These are phyloP conservation scores for Cyprichromis sp. DNA, from an alignment of 2,113 vertebrate species.

Conservation along the genomic window DNA sequence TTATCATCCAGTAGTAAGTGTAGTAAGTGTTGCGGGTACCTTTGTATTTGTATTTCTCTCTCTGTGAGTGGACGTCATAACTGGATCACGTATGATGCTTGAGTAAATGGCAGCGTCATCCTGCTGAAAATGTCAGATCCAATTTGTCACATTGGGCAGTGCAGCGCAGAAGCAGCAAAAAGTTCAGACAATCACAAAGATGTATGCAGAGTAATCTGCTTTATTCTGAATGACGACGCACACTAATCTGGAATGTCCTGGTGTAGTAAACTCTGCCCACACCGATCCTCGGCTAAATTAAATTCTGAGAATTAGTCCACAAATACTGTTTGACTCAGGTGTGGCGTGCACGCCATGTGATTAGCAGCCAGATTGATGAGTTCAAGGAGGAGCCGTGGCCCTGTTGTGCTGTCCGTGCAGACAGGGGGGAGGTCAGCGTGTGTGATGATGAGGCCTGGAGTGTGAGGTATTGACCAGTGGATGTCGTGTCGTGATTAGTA, in stretches of 20 bases:
- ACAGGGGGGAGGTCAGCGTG: slow-evolving; percentile 5
- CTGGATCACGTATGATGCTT: neutral
- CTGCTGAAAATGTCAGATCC: neutral
- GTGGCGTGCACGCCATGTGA: neutral
- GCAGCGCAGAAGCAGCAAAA: neutral
- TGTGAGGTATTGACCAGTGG: slow-evolving; percentile 59
- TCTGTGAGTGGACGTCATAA: neutral
- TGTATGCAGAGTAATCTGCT: neutral
- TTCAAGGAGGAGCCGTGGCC: slow-evolving; percentile 6
- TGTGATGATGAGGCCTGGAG: slow-evolving; percentile 46
- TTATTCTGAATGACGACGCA: neutral
- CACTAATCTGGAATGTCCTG: neutral
- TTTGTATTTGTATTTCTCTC: neutral
- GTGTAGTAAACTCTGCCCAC: neutral
- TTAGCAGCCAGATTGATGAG: slow-evolving; percentile 36
- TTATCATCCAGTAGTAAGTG: neutral
- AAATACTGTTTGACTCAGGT: slow-evolving; percentile 20
- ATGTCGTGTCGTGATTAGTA: slow-evolving; percentile 66
- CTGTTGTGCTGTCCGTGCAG: slow-evolving; percentile 17
- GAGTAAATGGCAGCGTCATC: slow-evolving; percentile 9
- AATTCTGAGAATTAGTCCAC: neutral
- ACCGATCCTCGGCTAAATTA: neutral
- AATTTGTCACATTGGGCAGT: neutral
- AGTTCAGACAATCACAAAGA: neutral
- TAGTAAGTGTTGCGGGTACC: neutral